Percentiles rank a stretch among this genome's conserved stretches.
Conservation (phyloP, 2,797 vertebrate species). For the Sebastes reedi region DNA sequence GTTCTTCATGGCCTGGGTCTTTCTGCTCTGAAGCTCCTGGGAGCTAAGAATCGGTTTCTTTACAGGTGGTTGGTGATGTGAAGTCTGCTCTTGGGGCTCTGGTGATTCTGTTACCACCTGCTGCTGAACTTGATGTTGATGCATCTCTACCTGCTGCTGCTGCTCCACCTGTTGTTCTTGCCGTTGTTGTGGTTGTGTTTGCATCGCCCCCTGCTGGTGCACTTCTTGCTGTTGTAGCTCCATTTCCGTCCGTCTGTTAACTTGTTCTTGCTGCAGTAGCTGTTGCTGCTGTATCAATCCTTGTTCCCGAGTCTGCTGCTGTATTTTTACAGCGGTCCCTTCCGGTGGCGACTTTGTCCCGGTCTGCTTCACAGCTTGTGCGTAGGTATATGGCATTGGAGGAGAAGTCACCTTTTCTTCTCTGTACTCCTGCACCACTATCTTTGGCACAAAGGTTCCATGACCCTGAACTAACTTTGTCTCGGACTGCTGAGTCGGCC, state of each 20-base stretch:
- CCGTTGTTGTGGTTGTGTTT: background rate
- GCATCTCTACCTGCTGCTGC: slow-evolving; percentile 1
- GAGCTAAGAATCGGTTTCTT: slow-evolving; percentile 46
- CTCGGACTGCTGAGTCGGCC: background rate
- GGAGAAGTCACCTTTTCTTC: slow-evolving; percentile 60
- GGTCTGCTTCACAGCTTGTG: slow-evolving; percentile 52
- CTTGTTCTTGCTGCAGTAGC: slow-evolving; percentile 5
- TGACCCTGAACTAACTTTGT: background rate
- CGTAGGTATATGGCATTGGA: slow-evolving; percentile 52
- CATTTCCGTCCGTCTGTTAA: background rate
- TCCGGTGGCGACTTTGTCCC: slow-evolving; percentile 32
- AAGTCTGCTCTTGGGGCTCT: slow-evolving; percentile 23
- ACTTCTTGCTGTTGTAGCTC: slow-evolving; percentile 10
- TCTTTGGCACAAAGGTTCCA: slow-evolving; percentile 68
- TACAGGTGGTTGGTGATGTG: slow-evolving; percentile 34
- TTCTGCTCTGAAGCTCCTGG: slow-evolving; percentile 69
- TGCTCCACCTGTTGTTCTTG: slow-evolving; percentile 16
- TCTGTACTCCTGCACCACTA: slow-evolving; percentile 76
- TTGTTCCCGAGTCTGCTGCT: slow-evolving; percentile 14
- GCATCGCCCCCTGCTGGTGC: background rate
- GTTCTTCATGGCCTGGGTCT: slow-evolving; percentile 71
- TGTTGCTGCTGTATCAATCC: slow-evolving; percentile 9
- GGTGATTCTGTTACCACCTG: background rate
- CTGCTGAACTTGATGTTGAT: slow-evolving; percentile 26
- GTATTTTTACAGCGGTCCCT: slow-evolving; percentile 1